Conservation (phyloP, 2,797 vertebrate genomes). For the Ptychadena robeensis region DNA sequence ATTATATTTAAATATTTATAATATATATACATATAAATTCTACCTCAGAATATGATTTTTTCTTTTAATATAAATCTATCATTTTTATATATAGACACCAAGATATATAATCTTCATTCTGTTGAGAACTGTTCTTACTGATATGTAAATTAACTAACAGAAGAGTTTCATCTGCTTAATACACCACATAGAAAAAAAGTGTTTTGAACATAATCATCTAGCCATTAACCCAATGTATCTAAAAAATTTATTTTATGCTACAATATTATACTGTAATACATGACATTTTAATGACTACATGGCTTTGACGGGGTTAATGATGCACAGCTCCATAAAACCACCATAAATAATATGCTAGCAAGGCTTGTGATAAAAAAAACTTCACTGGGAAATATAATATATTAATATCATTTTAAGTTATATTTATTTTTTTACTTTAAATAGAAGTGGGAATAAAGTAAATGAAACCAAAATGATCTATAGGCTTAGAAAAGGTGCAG, state of each 20-base stretch:
- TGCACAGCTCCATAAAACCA: constrained; percentile 4
- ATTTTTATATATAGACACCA: no score
- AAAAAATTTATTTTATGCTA: not conserved
- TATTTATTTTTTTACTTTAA: no score
- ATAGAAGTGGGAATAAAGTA: no score
- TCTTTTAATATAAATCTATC: no score
- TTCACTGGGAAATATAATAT: no score
- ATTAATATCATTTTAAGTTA: no score
- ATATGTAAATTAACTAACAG: not conserved
- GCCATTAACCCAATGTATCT: not conserved
- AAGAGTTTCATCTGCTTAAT: not conserved
- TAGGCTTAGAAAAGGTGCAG: no score
- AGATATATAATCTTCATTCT: constrained; percentile 5
- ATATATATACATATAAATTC: no score
- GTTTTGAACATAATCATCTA: constrained; percentile 4
- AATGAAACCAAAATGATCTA: no score
- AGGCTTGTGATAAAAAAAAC: no score
- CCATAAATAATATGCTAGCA: not conserved
- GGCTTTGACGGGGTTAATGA: not conserved
- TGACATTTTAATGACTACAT: constrained; percentile 12
- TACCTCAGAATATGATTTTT: no score
- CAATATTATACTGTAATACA: not conserved
- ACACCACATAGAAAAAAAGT: not conserved
- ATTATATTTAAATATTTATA: no score
- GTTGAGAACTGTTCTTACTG: not conserved